phyloP scores from a whole-genome alignment of 2,888 invertebrate species.

The Rhaphigaster nebulosa region DNA sequence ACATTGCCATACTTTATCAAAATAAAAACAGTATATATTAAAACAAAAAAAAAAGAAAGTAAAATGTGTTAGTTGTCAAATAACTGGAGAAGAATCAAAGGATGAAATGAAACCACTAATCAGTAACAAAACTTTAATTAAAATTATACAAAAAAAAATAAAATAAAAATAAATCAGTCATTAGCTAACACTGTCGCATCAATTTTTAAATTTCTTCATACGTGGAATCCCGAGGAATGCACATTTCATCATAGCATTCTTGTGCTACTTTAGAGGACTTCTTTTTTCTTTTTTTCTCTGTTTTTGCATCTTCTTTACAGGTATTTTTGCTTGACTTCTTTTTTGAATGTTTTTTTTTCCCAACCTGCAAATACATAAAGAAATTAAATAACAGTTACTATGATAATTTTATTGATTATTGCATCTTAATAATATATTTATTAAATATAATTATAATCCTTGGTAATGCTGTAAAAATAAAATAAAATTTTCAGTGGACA shows the following conservation, averaged over 20 bases:
- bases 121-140: constrained; percentile 42
- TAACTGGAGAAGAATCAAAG: not conserved
- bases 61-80: not conserved
- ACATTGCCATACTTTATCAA: no score
- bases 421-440: not conserved
- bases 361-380: constrained; percentile 34
- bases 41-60: no score
- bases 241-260: constrained; percentile 21
- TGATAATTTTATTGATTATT: not conserved
- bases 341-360: constrained; percentile 50
- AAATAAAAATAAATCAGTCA: no score
- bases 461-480: no score
- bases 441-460: no score
- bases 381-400: not conserved
- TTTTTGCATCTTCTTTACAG: constrained; percentile 44
- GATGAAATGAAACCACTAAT: not conserved
- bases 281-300: constrained; percentile 54
- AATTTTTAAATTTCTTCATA: constrained; percentile 44
- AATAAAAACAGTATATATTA: not conserved
- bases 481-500: no score
- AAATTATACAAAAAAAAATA: constrained; percentile 27
- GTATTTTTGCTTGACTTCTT: constrained; percentile 30
- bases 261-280: constrained; percentile 5
- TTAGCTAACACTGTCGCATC: not conserved
- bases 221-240: not conserved